Conservation (phyloP, 2,797 vertebrate genomes). For the Heliangelus exortis region DNA sequence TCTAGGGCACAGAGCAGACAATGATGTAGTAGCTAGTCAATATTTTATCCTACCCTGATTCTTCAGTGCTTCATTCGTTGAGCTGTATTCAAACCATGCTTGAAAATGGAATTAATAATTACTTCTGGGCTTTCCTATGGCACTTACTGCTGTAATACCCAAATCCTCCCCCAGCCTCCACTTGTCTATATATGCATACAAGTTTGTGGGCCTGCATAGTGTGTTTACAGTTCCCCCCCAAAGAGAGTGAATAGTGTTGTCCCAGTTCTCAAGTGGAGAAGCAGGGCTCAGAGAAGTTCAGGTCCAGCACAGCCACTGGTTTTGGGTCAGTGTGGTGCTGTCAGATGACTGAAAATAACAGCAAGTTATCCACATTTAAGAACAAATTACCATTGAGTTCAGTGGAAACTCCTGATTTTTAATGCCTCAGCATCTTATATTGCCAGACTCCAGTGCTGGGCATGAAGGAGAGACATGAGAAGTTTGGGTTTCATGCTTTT, state of each 20-base stretch:
- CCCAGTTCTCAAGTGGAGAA: not conserved
- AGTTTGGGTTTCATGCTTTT: not conserved
- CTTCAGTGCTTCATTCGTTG: slow-evolving; percentile 12
- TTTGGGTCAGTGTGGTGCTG: not conserved
- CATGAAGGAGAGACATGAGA: not conserved
- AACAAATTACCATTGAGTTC: fast-evolving
- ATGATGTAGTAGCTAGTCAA: slow-evolving; percentile 54
- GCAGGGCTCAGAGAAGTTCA: not conserved
- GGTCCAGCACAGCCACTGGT: not conserved
- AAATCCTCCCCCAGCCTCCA: not conserved
- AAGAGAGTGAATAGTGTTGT: not conserved
- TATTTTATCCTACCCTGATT: slow-evolving; percentile 62
- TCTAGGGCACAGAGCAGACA: slow-evolving; percentile 41
- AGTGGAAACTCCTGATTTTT: not conserved
- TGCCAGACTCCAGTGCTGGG: not conserved
- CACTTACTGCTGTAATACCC: not conserved
- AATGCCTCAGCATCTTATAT: not conserved
- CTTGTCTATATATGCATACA: not conserved
- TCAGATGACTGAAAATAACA: not conserved
- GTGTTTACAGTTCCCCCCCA: not conserved
- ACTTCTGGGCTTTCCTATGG: slow-evolving; percentile 22
- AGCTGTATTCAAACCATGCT: not conserved
- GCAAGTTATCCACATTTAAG: not conserved
- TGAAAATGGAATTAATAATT: slow-evolving; percentile 58
- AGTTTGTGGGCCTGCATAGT: not conserved